Evolutionary conservation across 37 sponge, comb jelly and placozoan genomes (phyloP).

Genomic region (Theonella swinhoei): DNA sequence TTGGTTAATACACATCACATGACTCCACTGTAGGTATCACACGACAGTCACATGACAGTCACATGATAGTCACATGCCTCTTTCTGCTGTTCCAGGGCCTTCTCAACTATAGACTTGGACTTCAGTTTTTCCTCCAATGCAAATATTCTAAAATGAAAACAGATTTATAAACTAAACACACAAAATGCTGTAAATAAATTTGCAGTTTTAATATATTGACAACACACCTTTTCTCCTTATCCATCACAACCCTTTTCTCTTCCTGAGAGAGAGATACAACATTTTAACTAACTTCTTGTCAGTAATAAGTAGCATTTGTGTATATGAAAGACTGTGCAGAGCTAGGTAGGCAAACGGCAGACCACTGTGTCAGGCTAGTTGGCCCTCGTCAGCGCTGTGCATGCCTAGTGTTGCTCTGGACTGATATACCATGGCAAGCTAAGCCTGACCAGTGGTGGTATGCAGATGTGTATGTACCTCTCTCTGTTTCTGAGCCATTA

Average conservation of each 20-base stretch:
- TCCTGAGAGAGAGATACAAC: conserved; percentile 25
- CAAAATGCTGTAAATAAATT: no score
- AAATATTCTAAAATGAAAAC: conserved; percentile 28
- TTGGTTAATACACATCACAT: neutral
- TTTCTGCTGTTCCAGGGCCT: conserved; percentile 60
- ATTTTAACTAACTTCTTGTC: no score
- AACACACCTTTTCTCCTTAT: conserved; percentile 36
- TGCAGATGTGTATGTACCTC: no score
- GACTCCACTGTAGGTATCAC: neutral
- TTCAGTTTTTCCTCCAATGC: conserved; percentile 65
- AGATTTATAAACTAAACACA: neutral
- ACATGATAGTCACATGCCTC: conserved; percentile 19
- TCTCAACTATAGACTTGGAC: conserved; percentile 25
- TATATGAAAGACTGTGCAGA: no score
- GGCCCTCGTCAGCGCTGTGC: no score
- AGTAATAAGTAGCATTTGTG: no score
- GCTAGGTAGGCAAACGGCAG: no score
- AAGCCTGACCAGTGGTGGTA: no score
- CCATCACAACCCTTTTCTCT: conserved; percentile 7
- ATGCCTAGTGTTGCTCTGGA: no score
- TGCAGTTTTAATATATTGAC: neutral
- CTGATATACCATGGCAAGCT: no score
- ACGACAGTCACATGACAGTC: neutral
- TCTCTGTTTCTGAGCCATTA: conserved; percentile 1
- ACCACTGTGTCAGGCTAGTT: no score